Conservation (phyloP, 2,888 invertebrate species). For the Callimorpha dominula region DNA sequence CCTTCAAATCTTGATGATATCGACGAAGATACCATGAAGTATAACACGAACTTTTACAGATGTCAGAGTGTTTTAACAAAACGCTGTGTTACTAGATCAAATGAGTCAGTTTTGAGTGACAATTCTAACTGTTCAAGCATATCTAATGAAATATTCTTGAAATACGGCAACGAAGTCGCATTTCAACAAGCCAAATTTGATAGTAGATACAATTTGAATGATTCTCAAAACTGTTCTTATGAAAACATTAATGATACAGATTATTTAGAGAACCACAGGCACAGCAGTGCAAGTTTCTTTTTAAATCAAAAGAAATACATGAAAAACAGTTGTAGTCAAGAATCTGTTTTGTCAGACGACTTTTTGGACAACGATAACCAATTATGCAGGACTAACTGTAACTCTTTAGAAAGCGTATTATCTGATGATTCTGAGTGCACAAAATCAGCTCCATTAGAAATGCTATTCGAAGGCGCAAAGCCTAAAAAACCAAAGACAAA, state of each 20-base stretch:
- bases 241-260: slow-evolving; percentile 79
- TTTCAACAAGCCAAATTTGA: slow-evolving; percentile 83
- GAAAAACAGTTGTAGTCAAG: slow-evolving; percentile 90
- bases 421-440: slow-evolving; percentile 93
- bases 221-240: slow-evolving; percentile 81
- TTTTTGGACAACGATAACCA: slow-evolving; percentile 86
- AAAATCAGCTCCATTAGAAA: slow-evolving; percentile 92
- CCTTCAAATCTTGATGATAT: slow-evolving; percentile 85
- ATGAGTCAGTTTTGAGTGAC: slow-evolving; percentile 83
- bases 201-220: slow-evolving; percentile 79
- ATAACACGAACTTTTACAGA: slow-evolving; percentile 75
- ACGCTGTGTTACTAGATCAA: slow-evolving; percentile 87
- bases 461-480: slow-evolving; percentile 88
- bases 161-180: slow-evolving; percentile 81
- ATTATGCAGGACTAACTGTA: slow-evolving; percentile 89
- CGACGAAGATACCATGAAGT: slow-evolving; percentile 80
- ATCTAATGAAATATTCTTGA: slow-evolving; percentile 84
- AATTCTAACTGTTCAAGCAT: slow-evolving; percentile 84
- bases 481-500: slow-evolving; percentile 74
- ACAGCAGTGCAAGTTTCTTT: slow-evolving; percentile 94
- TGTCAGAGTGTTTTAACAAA: slow-evolving; percentile 84
- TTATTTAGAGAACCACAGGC: slow-evolving; percentile 86
- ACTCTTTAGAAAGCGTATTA: slow-evolving; percentile 92
- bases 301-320: slow-evolving; percentile 89
- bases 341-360: slow-evolving; percentile 92